Evolutionary conservation across 1,140 invertebrate genomes (phyloP), one percentile per base, ranked within the genome.

Genomic region (Augochlora pura): DNA sequence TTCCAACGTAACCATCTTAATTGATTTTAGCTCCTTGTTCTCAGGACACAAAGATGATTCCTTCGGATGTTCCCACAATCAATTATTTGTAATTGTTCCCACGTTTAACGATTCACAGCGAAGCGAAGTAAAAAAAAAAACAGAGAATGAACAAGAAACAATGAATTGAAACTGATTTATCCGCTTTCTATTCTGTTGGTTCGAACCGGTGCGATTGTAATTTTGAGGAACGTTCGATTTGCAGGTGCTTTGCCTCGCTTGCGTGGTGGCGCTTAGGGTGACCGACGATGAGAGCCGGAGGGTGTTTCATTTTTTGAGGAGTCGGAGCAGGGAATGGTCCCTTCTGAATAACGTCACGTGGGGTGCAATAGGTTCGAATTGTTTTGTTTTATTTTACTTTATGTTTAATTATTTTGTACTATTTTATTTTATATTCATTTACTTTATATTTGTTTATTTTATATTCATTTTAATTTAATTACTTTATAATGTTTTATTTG

Each of bases 311-410:
- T 95, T 95, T 77, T 91, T 96, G 63, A 94, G 96, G 89, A 96
- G 96, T 91, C 90, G 95, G 39, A 96, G 95, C 38, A 92, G 94
- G 70, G 96, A 96, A 91, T 96, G 96, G 96, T 95, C 95, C n/a
- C 93, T 96, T 7, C 90, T 96, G 65, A 96, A 94, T 76, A 96
- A 95, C 75, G 94, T 96, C 49, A 96, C 96, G 0, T 96, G 96
- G 95, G 95, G 94, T 94, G 75, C 94, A 93, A 85, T 96, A 94
- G 92, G 95, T 95, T 91, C 94, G 92, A 91, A 42, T 18, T 66
- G 65, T 49, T 74, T 79, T 25, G n/a, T 54, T 16, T 49, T 0
- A 42, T 60, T 32, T 2, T 32, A 23, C 14, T 46, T 8, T 46
- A 18, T 52, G 1, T 16, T 14, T 1, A 16, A 1, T 16, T 52